Evolutionary conservation across 2,888 invertebrate species (phyloP).

Genomic region (Parnassius smintheus): DNA sequence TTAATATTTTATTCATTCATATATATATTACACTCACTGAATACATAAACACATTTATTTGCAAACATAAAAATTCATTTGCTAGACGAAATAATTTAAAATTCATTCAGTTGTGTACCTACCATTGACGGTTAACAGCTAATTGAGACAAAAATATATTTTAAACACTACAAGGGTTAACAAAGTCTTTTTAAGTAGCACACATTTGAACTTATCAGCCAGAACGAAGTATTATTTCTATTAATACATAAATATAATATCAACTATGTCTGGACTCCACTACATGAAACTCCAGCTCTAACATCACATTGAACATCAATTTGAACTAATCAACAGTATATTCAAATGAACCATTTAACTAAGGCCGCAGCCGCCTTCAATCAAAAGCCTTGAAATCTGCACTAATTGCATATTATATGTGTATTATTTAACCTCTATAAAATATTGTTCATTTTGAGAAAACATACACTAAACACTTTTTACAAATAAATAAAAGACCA

Average conservation of each 20-base stretch:
- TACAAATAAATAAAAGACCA: constrained; percentile 25
- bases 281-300: constrained; percentile 23
- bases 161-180: constrained; percentile 30
- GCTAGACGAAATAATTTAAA: constrained; percentile 2
- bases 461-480: background rate
- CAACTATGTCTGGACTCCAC: constrained; percentile 7
- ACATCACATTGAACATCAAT: constrained; percentile 39
- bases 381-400: background rate
- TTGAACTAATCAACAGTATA: constrained; percentile 38
- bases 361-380: background rate
- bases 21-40: constrained; percentile 10
- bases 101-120: constrained; percentile 17
- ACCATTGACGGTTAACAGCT: constrained; percentile 1
- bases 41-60: constrained; percentile 12
- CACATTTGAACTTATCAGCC: constrained; percentile 62
- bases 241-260: constrained; percentile 37
- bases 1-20: constrained; percentile 14
- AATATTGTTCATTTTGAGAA: no score
- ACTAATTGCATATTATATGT: background rate
- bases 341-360: constrained; percentile 18
- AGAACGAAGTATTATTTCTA: constrained; percentile 37
- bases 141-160: constrained; percentile 2
- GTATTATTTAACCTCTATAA: background rate
- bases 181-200: constrained; percentile 42
- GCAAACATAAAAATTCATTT: constrained; percentile 14